Evolutionary conservation across 1,140 invertebrate genomes (phyloP).

Genomic region (Pogonognathellus flavescens): DNA sequence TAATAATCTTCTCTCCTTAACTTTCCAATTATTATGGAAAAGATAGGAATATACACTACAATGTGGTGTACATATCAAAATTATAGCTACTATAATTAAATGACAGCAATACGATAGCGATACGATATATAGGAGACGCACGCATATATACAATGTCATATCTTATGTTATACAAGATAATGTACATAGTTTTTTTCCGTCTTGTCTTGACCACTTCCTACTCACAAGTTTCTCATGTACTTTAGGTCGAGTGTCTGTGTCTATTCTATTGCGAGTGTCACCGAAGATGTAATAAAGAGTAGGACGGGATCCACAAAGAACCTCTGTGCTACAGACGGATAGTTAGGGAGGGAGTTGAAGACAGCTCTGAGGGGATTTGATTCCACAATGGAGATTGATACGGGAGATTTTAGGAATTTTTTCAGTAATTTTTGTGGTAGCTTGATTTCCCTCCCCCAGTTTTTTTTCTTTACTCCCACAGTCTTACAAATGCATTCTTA

Average conservation of each 20-base stretch:
- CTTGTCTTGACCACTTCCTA: slow-evolving; percentile 6
- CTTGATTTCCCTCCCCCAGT: slow-evolving; percentile 5
- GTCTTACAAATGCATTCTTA: neutral
- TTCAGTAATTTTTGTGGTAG: slow-evolving; percentile 48
- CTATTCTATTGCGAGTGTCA: neutral
- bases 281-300: neutral
- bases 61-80: no score
- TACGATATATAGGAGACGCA: no score
- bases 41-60: no score
- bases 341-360: slow-evolving; percentile 19
- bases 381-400: slow-evolving; percentile 63
- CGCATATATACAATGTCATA: no score
- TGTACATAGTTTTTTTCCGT: neutral
- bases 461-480: neutral
- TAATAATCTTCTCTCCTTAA: no score
- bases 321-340: neutral
- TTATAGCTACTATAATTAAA: no score
- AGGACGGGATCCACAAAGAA: neutral
- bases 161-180: no score
- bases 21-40: no score
- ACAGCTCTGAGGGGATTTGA: slow-evolving; percentile 43
- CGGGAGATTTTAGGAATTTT: slow-evolving; percentile 61
- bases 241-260: neutral
- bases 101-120: no score
- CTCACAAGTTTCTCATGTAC: neutral